Percentiles rank a stretch among this genome's conserved stretches.
These are phyloP conservation scores for Rhagoletis zephyria DNA, from an alignment of 1,140 invertebrate species.

Conservation along the genomic window DNA sequence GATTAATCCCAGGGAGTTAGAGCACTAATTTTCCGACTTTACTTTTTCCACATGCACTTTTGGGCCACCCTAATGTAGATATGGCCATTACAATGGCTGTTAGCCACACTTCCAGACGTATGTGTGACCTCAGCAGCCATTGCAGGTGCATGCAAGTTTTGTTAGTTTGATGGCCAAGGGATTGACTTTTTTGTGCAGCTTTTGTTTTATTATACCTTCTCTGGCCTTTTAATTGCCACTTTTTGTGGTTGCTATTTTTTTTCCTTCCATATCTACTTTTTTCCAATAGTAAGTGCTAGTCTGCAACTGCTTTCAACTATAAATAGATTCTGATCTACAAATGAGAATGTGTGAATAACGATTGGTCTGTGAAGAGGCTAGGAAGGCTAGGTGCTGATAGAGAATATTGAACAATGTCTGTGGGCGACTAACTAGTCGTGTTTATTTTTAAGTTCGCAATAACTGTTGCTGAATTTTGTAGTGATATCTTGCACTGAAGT, in stretches of 20 bases:
- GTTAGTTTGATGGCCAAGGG: neutral
- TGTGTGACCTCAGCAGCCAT: neutral
- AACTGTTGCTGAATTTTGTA: neutral
- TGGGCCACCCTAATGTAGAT: neutral
- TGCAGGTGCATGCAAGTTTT: neutral
- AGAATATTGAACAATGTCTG: neutral
- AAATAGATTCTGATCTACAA: neutral
- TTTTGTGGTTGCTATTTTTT: neutral
- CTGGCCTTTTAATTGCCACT: slow-evolving; percentile 4
- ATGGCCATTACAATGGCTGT: neutral
- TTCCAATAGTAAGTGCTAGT: neutral
- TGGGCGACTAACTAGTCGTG: neutral
- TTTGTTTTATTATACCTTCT: neutral
- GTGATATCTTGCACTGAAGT: too few relatives aligned
- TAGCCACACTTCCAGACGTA: neutral
- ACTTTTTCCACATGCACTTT: too few relatives aligned
- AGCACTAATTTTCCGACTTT: too few relatives aligned
- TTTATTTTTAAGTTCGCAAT: neutral
- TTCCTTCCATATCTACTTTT: neutral
- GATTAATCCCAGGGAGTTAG: too few relatives aligned
- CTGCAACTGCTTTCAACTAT: neutral
- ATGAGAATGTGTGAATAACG: neutral
- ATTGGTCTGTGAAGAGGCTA: neutral
- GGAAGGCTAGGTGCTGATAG: neutral
- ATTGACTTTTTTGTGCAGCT: neutral